Conservation (phyloP, 2,888 invertebrate genomes). For the Phyto melanocephala region DNA sequence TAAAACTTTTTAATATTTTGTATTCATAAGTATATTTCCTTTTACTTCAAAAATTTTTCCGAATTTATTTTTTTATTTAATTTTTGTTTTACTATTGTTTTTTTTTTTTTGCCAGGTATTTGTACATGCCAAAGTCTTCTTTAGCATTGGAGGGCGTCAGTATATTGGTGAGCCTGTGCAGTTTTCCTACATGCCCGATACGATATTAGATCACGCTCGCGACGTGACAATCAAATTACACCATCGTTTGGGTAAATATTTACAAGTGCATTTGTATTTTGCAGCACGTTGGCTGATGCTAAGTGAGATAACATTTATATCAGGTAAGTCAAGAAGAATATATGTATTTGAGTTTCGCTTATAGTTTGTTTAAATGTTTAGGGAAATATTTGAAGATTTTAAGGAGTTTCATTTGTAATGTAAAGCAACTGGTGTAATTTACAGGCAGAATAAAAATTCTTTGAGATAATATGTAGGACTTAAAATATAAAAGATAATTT, state of each 20-base stretch:
- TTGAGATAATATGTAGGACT: no score
- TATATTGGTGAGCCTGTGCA: conserved; percentile 86
- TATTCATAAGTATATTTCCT: no score
- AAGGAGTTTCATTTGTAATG: no score
- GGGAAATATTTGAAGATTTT: no score
- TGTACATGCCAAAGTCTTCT: conserved; percentile 87
- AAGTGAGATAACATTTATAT: conserved; percentile 90
- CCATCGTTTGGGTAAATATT: conserved; percentile 86
- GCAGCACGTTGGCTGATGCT: conserved; percentile 91
- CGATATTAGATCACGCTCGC: conserved; percentile 87
- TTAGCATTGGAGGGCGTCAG: conserved; percentile 86
- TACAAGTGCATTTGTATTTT: conserved; percentile 88
- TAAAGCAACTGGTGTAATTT: no score
- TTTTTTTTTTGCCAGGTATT: conserved; percentile 82
- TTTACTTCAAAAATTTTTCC: no score
- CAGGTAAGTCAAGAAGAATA: conserved; percentile 81
- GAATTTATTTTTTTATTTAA: neutral
- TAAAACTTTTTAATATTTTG: no score
- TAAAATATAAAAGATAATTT: no score
- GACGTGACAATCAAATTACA: conserved; percentile 90
- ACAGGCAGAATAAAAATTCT: no score
- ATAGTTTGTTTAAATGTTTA: no score
- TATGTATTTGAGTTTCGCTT: no score
- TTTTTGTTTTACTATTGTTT: neutral
- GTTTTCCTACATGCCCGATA: conserved; percentile 87